phyloP scores from a whole-genome alignment of 2,797 vertebrate species.

The Enteromius afrohamiltoni region DNA sequence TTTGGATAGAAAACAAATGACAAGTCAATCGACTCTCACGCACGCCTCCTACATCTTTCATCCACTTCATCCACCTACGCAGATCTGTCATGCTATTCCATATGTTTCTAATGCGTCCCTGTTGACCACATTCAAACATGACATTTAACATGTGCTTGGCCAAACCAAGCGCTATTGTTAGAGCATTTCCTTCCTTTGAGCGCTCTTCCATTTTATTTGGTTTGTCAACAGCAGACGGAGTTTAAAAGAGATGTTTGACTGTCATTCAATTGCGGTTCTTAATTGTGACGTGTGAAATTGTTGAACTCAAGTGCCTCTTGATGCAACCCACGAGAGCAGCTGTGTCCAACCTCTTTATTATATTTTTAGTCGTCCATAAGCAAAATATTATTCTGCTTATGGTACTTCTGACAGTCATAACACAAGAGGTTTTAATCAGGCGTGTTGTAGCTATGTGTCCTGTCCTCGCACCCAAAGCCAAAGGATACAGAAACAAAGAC shows the following conservation, averaged over 20 bases:
- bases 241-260: neutral
- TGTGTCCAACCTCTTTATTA: neutral
- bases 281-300: neutral
- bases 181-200: constrained; percentile 5
- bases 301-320: neutral
- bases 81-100: neutral
- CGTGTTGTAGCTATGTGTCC: constrained; percentile 43
- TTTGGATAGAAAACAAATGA: constrained; percentile 22
- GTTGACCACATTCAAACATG: constrained; percentile 4
- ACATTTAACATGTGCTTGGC: constrained; percentile 5
- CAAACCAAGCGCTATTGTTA: neutral
- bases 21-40: neutral
- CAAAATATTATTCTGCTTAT: constrained; percentile 41
- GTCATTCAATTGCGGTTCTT: constrained; percentile 7
- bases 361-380: constrained; percentile 10
- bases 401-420: constrained; percentile 44
- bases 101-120: constrained; percentile 12
- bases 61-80: neutral
- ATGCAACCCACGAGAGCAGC: constrained; percentile 11
- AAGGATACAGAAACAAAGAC: neutral
- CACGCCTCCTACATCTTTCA: neutral
- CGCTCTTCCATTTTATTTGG: constrained; percentile 3
- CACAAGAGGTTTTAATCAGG: constrained; percentile 48
- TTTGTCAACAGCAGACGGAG: constrained; percentile 1
- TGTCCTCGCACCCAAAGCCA: neutral